Evolutionary conservation across 1,140 invertebrate species (phyloP).

Genomic region (Eumeta japonica): DNA sequence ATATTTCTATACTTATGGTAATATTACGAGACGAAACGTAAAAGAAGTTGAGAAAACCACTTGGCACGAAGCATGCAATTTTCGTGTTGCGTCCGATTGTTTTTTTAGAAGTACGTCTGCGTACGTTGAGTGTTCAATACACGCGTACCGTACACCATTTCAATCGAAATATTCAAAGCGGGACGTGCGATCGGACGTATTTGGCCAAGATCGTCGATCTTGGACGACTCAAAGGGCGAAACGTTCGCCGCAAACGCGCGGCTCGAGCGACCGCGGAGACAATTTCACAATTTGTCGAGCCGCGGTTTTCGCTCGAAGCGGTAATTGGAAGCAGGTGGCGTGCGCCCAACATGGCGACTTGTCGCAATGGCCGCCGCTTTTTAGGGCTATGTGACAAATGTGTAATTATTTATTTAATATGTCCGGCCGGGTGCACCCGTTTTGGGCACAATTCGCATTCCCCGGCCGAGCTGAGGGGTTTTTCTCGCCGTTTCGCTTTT

Average conservation of each 20-base stretch:
- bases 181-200: too few species aligned
- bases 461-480: slow-evolving; percentile 24
- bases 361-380: slow-evolving; percentile 34
- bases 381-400: slow-evolving; percentile 52
- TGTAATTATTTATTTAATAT: slow-evolving; percentile 57
- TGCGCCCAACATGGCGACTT: slow-evolving; percentile 39
- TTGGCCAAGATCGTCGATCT: too few species aligned
- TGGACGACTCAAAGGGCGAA: too few species aligned
- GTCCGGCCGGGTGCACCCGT: slow-evolving; percentile 21
- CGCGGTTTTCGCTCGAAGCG: slow-evolving; percentile 37
- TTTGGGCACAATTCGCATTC: slow-evolving; percentile 47
- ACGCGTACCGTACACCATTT: too few species aligned
- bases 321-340: slow-evolving; percentile 49
- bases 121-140: background rate
- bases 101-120: background rate
- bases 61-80: too few species aligned
- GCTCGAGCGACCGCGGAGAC: too few species aligned
- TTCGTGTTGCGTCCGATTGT: too few species aligned
- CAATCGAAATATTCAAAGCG: too few species aligned
- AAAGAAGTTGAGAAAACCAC: too few species aligned
- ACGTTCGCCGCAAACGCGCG: too few species aligned
- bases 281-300: slow-evolving; percentile 52
- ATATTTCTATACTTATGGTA: too few species aligned
- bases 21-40: too few species aligned
- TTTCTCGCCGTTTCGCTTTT: slow-evolving; percentile 16